Conservation (phyloP, 2,797 vertebrate species). For the Xenopus petersii region DNA sequence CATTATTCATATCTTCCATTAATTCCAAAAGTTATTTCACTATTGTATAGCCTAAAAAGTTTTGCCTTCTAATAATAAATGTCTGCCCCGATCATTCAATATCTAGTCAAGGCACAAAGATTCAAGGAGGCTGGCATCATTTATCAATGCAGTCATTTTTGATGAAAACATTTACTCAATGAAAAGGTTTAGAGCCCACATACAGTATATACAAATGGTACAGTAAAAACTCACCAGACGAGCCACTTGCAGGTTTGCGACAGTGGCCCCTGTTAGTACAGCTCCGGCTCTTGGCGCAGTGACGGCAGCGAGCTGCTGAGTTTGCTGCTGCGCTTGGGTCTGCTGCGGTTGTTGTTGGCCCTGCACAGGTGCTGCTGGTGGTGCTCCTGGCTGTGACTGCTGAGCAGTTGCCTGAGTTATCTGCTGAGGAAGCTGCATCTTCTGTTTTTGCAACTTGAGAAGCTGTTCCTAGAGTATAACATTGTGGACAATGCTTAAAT, state of each 20-base stretch:
- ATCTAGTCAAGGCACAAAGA: too few species aligned
- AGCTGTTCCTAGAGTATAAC: slow-evolving; percentile 73
- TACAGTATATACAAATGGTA: too few species aligned
- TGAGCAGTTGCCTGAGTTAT: slow-evolving; percentile 44
- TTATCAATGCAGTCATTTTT: too few species aligned
- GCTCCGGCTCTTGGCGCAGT: slow-evolving; percentile 78
- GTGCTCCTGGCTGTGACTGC: slow-evolving; percentile 45
- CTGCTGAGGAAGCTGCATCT: slow-evolving; percentile 78
- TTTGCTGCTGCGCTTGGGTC: slow-evolving; percentile 54
- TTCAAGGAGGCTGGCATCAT: too few species aligned
- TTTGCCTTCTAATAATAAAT: too few species aligned
- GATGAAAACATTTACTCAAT: too few species aligned
- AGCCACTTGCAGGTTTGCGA: slow-evolving; percentile 84
- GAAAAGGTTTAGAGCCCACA: too few species aligned
- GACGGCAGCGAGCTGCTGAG: slow-evolving; percentile 83
- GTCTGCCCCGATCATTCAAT: too few species aligned
- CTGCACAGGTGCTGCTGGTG: slow-evolving; percentile 40
- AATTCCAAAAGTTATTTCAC: too few species aligned
- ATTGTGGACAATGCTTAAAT: background rate
- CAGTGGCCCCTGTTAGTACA: slow-evolving; percentile 78
- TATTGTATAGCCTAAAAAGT: too few species aligned
- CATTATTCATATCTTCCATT: too few species aligned
- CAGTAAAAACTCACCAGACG: slow-evolving; percentile 77
- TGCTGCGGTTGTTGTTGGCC: slow-evolving; percentile 45
- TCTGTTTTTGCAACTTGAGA: slow-evolving; percentile 89